These are phyloP conservation scores for Diglossa brunneiventris DNA, from an alignment of 2,113 vertebrate genomes.

Conservation along the genomic window DNA sequence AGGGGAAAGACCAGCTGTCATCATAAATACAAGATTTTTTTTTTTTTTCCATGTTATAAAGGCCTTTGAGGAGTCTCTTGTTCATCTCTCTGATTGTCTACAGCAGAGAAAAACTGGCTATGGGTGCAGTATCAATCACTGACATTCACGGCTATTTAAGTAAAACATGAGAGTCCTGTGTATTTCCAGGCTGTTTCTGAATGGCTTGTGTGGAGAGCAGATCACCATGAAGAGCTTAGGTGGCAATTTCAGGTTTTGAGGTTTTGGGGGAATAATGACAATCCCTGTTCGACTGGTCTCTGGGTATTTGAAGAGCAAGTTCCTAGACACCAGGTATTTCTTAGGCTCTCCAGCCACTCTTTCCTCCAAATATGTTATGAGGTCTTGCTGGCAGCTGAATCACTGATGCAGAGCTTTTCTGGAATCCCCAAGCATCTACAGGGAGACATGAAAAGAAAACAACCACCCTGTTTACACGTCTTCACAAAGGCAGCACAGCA, in stretches of 20 bases:
- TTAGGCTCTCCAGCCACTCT: rapidly evolving
- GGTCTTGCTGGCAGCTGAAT: neutral
- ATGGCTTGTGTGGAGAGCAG: neutral
- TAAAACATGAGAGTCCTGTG: neutral
- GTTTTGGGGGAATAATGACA: neutral
- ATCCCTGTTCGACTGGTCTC: neutral
- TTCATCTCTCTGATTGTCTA: neutral
- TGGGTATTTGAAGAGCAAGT: neutral
- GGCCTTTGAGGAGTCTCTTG: neutral
- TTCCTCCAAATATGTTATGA: neutral
- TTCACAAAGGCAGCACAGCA: neutral
- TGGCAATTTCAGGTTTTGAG: neutral
- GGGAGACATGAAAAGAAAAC: neutral
- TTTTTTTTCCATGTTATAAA: neutral
- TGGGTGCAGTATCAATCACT: neutral
- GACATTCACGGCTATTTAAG: neutral
- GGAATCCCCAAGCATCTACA: neutral
- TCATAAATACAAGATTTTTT: neutral
- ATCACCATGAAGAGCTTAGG: neutral
- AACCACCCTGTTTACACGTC: neutral
- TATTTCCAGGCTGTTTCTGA: neutral
- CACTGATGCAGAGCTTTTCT: neutral
- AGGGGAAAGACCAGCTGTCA: neutral
- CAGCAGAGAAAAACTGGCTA: neutral
- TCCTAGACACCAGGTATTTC: neutral